Percentiles rank a stretch among this genome's conserved stretches.
phyloP scores from a whole-genome alignment of 2,797 vertebrate genomes.

The Loris lydekkerianus region DNA sequence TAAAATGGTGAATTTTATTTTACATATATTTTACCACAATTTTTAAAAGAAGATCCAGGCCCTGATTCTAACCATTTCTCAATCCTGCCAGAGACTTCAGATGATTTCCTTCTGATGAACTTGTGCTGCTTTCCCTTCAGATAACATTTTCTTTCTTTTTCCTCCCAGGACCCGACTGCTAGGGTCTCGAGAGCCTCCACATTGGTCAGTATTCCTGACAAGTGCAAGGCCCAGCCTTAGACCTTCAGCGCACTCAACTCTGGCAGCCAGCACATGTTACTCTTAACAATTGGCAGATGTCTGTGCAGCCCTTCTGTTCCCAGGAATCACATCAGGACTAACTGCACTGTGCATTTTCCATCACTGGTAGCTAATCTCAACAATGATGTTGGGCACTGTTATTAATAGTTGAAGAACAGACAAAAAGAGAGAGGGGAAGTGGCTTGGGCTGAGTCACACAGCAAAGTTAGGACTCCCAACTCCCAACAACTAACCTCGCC shows the following conservation, averaged over 20 bases:
- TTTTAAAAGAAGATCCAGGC: not conserved
- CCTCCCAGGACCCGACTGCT: not conserved
- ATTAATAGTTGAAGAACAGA: conserved; percentile 71
- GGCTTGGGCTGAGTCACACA: conserved; percentile 62
- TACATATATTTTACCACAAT: conserved; percentile 23
- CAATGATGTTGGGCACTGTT: conserved; percentile 28
- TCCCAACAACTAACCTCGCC: not conserved
- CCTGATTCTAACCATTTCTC: conserved; percentile 31
- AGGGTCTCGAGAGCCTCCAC: not conserved
- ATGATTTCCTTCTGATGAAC: conserved; percentile 41
- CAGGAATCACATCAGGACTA: conserved; percentile 48
- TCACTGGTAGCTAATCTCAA: conserved; percentile 67
- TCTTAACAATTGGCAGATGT: conserved; percentile 61
- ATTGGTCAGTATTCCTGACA: not conserved
- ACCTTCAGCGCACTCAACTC: not conserved
- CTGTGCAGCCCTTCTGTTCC: conserved; percentile 70
- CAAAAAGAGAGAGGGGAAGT: conserved; percentile 56
- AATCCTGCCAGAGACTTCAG: conserved; percentile 16
- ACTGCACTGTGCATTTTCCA: conserved; percentile 54
- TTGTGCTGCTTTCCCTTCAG: conserved; percentile 5
- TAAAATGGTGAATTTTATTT: conserved; percentile 19
- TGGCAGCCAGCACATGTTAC: conserved; percentile 36
- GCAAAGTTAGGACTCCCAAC: conserved; percentile 61
- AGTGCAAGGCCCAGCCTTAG: not conserved
- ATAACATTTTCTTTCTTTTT: conserved; percentile 51